phyloP scores from a whole-genome alignment of 2,797 vertebrate species.

The Botia kubotai region DNA sequence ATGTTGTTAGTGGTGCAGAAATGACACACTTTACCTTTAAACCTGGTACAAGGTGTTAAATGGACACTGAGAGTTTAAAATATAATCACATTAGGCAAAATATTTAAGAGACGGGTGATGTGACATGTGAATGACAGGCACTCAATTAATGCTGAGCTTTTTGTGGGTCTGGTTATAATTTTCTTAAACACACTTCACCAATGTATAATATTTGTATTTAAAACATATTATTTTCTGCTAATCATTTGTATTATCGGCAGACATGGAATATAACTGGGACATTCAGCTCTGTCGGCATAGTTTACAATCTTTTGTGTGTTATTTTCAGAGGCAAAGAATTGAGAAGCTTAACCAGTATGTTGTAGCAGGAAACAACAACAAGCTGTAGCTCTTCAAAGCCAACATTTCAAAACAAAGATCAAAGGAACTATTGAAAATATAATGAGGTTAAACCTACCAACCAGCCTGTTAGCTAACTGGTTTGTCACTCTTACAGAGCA shows the following conservation, averaged over 20 bases:
- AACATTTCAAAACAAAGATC: constrained; percentile 1
- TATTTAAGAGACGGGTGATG: too few species aligned
- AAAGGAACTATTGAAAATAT: constrained; percentile 18
- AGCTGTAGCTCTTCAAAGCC: constrained; percentile 18
- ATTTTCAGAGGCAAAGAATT: constrained; percentile 2
- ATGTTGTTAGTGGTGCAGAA: too few species aligned
- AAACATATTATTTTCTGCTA: not conserved
- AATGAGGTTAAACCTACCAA: constrained; percentile 5
- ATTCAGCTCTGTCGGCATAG: not conserved
- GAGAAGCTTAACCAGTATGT: not conserved
- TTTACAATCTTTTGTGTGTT: not conserved
- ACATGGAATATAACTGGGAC: not conserved
- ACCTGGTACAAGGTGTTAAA: not conserved
- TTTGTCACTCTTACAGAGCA: not conserved
- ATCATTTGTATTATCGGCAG: not conserved
- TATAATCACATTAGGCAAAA: too few species aligned
- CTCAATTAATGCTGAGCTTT: too few species aligned
- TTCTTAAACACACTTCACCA: not conserved
- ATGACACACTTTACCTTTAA: not conserved
- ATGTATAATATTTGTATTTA: not conserved
- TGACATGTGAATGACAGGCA: too few species aligned
- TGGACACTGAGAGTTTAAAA: too few species aligned
- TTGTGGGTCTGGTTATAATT: not conserved
- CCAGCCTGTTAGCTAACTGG: not conserved
- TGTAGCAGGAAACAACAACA: constrained; percentile 19